phyloP scores from a whole-genome alignment of 2,888 invertebrate genomes.

The Phytoseiulus persimilis region DNA sequence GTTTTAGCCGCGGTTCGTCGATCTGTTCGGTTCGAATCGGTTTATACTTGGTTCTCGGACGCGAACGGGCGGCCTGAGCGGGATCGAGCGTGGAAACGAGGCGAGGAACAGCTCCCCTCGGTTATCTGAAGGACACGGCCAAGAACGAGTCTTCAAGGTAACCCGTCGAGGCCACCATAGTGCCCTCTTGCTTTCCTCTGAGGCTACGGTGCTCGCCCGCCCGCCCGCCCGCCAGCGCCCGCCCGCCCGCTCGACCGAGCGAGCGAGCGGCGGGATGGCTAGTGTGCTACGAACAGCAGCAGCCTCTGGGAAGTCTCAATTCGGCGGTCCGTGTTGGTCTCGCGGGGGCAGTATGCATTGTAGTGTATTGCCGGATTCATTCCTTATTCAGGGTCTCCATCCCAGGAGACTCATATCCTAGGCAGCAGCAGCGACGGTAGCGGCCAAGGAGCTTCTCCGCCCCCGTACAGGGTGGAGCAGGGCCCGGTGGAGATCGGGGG shows the following conservation, averaged over 20 bases:
- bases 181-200: background rate
- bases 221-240: no score
- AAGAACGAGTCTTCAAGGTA: constrained; percentile 8
- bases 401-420: constrained; percentile 8
- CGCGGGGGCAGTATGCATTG: constrained; percentile 38
- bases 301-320: constrained; percentile 33
- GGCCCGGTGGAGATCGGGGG: background rate
- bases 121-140: constrained; percentile 23
- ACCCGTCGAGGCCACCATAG: background rate
- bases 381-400: constrained; percentile 34
- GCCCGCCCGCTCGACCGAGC: no score
- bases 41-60: background rate
- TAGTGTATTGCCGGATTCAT: constrained; percentile 39
- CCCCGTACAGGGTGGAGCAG: background rate
- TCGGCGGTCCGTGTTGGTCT: constrained; percentile 31
- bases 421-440: constrained; percentile 1
- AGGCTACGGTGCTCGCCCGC: background rate
- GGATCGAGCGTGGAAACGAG: background rate
- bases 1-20: background rate
- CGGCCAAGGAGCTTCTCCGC: background rate
- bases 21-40: background rate
- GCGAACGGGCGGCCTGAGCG: background rate
- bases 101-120: background rate
- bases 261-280: background rate
- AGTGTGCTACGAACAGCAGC: background rate